Evolutionary conservation across 2,113 vertebrate genomes (phyloP).

Genomic region (Catharus fuscescens): DNA sequence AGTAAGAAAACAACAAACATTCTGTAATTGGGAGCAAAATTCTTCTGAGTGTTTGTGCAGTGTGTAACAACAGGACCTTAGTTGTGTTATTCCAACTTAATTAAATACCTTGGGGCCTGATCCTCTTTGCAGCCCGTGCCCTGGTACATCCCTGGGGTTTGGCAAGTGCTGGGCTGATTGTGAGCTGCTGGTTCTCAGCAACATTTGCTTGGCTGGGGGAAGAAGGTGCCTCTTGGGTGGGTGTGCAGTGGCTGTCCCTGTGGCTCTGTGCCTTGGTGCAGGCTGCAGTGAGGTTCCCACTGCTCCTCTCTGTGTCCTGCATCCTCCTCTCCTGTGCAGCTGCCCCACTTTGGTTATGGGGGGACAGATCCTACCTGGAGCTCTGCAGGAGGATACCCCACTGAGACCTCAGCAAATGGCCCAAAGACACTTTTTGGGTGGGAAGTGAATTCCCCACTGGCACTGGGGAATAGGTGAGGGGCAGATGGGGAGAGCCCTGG

Average conservation of each 20-base stretch:
- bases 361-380: not conserved
- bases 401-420: not conserved
- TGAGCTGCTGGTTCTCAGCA: not conserved
- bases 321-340: accelerated
- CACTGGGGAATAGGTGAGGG: not conserved
- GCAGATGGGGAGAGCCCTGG: accelerated
- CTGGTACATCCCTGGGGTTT: not conserved
- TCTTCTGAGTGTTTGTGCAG: not conserved
- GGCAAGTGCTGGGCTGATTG: not conserved
- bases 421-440: not conserved
- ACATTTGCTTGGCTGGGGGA: not conserved
- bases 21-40: not conserved
- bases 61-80: not conserved
- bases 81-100: conserved; percentile 1
- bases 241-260: accelerated
- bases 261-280: accelerated
- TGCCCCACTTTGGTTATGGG: not conserved
- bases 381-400: not conserved
- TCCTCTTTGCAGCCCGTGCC: not conserved
- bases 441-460: not conserved
- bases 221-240: too few species aligned
- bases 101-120: not conserved
- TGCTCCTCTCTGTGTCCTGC: not conserved
- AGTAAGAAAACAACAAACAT: not conserved
- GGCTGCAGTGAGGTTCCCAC: not conserved